Base-by-base conservation (phyloP, 2,797 vertebrate genomes). In the Paramormyrops hopkinsi region DNA sequence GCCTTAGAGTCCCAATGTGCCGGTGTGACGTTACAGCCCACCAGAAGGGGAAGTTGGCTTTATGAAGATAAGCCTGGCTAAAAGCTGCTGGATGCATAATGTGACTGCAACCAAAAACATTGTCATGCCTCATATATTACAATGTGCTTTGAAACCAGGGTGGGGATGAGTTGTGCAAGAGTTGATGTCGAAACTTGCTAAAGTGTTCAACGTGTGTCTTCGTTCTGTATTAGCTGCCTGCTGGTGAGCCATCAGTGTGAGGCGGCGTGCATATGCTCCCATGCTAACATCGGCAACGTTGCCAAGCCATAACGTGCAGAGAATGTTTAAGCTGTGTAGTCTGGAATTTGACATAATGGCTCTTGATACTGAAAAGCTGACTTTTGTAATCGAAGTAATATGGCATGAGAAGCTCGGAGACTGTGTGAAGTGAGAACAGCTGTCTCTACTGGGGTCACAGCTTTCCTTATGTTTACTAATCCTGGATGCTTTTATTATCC, bases 21-120 rank as follows among this genome's bases (percentile, higher is more conserved):
- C 4, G 2, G 33, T 1, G 12, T 73, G 65, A 73, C 12, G 4
- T 82, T n/a, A 44, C 17, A 46, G 76, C 41, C 17, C 4, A n/a
- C 41, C 41, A 46, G 37, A 33, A 59, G 33, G 53, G 37, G 53
- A 53, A 33, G 76, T 44, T 46, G 7, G 33, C 76, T 44, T 46
- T 46, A 46, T n/a, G 76, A 46, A 82, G 76, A 82, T 37, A 86
- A 86, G 9, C 85, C 85, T 86, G 51, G 50, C 51, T 86, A 17
- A 53, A 22, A 59, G 25, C 51, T 54, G 86, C 33, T 41, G 33
- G 29, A 29, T 22, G 37, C 14, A 53, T 4, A 9, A 56, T 59
- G 29, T 5, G 33, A 6, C 53, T 56, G 53, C 51, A 87, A 11
- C 29, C 22, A 22, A 56, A 29, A 56, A 87, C 85, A 56, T 37